phyloP scores from a whole-genome alignment of 2,113 vertebrate species.

The Tupaia chinensis region DNA sequence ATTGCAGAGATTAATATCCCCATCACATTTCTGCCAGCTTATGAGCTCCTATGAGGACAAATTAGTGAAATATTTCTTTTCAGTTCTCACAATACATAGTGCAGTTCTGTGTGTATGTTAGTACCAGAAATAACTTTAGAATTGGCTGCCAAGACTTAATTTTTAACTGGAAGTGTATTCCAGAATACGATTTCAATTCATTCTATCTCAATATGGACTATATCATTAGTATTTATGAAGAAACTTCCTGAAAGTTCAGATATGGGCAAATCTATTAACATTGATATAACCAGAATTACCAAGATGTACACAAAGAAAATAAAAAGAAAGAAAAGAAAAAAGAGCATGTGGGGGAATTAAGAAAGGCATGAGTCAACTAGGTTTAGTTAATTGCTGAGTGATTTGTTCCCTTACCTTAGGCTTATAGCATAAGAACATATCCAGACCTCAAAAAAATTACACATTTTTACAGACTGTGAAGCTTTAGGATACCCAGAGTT shows the following conservation, averaged over 20 bases:
- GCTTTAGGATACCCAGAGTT: neutral
- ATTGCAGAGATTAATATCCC: too few species aligned
- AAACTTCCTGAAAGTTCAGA: neutral
- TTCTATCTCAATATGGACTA: neutral
- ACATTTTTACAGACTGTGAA: too few species aligned
- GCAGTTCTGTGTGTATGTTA: neutral
- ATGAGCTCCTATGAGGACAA: neutral
- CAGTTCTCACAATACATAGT: neutral
- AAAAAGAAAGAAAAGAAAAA: too few species aligned
- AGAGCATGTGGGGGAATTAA: neutral
- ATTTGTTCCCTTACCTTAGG: neutral
- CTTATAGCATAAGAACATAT: neutral
- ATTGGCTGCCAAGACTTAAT: neutral
- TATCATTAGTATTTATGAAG: neutral
- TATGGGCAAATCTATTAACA: neutral
- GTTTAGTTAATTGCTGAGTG: too few species aligned
- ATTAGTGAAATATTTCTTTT: neutral
- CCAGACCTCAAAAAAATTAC: neutral
- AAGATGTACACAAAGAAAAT: neutral
- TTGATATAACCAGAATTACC: neutral
- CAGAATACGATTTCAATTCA: neutral
- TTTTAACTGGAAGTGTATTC: neutral
- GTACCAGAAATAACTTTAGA: neutral
- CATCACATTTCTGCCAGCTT: neutral
- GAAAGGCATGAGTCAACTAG: neutral